Evolutionary conservation across 2,113 vertebrate genomes (phyloP).

Genomic region (Apeltes quadracus): DNA sequence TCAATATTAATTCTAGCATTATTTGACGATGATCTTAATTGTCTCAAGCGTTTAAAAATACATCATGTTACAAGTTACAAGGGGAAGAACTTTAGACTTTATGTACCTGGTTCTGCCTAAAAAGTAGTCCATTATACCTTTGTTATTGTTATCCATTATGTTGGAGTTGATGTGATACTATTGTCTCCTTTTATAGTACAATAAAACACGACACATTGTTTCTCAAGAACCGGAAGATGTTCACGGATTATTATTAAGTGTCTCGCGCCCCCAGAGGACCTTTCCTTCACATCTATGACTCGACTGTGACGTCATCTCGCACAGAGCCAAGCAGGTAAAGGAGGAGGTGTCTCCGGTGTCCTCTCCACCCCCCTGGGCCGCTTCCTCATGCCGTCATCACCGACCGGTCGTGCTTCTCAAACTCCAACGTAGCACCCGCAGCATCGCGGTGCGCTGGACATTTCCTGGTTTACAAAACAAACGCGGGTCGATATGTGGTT

Average conservation of each 20-base stretch:
- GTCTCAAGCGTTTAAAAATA: background rate
- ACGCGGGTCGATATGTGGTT: conserved; percentile 36
- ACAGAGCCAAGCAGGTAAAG: background rate
- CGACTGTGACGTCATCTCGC: background rate
- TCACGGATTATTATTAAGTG: background rate
- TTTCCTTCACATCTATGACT: background rate
- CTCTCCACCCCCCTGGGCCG: conserved; percentile 36
- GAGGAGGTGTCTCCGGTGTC: conserved; percentile 16
- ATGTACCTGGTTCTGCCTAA: background rate
- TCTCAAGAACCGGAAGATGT: background rate
- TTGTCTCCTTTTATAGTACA: background rate
- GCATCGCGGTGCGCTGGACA: background rate
- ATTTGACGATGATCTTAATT: background rate
- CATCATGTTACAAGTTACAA: background rate
- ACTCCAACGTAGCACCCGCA: background rate
- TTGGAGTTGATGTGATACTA: background rate
- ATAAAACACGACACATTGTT: background rate
- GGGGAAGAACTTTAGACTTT: too few relatives aligned
- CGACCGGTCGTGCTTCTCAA: background rate
- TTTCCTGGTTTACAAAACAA: background rate
- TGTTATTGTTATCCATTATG: background rate
- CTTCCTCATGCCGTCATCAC: conserved; percentile 54
- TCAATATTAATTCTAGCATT: background rate
- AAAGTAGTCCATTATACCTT: background rate
- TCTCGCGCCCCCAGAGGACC: background rate